These are phyloP conservation scores for Episyrphus balteatus DNA, from an alignment of 1,140 invertebrate species.

Conservation along the genomic window DNA sequence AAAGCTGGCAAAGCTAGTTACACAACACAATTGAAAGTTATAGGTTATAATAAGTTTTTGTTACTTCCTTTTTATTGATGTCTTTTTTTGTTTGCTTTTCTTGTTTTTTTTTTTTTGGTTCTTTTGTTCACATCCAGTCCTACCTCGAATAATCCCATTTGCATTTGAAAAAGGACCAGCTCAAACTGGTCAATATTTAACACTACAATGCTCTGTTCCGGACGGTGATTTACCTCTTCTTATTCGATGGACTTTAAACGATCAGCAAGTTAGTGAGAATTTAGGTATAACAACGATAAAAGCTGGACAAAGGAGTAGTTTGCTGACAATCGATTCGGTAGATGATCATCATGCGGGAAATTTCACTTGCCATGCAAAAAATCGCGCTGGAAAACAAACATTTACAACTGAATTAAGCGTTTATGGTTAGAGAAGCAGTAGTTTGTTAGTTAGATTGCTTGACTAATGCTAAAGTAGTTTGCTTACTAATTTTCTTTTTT, in stretches of 20 bases:
- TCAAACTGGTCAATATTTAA: constrained; percentile 32
- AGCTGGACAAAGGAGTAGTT: constrained; percentile 50
- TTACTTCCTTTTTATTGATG: not conserved
- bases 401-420: constrained; percentile 29
- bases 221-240: constrained; percentile 61
- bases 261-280: constrained; percentile 37
- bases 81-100: too few relatives aligned
- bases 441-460: not conserved
- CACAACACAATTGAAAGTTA: constrained; percentile 40
- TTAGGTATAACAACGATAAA: constrained; percentile 43
- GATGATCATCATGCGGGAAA: constrained; percentile 50
- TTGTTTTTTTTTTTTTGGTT: constrained; percentile 2
- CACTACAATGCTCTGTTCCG: constrained; percentile 53
- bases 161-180: constrained; percentile 36
- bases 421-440: constrained; percentile 26
- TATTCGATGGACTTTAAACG: constrained; percentile 61
- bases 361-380: constrained; percentile 55
- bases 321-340: constrained; percentile 53
- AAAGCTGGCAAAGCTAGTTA: constrained; percentile 50
- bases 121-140: constrained; percentile 42
- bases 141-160: constrained; percentile 61
- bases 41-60: constrained; percentile 18
- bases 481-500: not conserved
- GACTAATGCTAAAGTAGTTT: not conserved
- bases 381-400: constrained; percentile 46